phyloP scores from a whole-genome alignment of 2,113 vertebrate species.

The Eurystomus gularis region DNA sequence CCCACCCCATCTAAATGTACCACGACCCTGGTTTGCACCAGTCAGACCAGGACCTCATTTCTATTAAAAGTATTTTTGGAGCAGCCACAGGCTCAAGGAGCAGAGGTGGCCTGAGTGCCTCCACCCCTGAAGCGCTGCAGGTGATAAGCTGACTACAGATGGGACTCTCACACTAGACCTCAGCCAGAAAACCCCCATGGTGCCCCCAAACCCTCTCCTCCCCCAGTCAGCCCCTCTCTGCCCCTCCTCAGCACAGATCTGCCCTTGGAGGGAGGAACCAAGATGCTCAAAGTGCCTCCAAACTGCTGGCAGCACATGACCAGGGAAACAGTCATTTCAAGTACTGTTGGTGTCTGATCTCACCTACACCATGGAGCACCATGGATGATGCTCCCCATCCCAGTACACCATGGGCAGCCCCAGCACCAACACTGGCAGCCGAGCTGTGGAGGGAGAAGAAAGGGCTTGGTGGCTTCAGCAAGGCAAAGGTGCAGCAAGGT shows the following conservation, averaged over 20 bases:
- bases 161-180: background rate
- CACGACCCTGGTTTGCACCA: background rate
- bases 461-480: background rate
- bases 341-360: no score
- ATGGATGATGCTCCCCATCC: fast-evolving
- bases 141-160: fast-evolving
- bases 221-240: background rate
- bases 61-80: background rate
- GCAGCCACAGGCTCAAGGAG: background rate
- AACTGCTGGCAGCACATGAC: background rate
- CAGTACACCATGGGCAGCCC: fast-evolving
- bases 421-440: background rate
- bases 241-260: fast-evolving
- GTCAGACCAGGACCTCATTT: background rate
- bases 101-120: background rate
- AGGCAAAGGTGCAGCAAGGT: background rate
- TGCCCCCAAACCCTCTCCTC: background rate
- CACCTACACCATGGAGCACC: background rate
- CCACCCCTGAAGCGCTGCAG: background rate
- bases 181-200: background rate
- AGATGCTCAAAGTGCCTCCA: background rate
- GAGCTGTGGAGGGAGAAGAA: background rate
- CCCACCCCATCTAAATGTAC: background rate
- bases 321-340: background rate
- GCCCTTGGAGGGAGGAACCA: no score